Evolutionary conservation across 2,797 vertebrate genomes (phyloP).

Genomic region (Lacerta viridis): DNA sequence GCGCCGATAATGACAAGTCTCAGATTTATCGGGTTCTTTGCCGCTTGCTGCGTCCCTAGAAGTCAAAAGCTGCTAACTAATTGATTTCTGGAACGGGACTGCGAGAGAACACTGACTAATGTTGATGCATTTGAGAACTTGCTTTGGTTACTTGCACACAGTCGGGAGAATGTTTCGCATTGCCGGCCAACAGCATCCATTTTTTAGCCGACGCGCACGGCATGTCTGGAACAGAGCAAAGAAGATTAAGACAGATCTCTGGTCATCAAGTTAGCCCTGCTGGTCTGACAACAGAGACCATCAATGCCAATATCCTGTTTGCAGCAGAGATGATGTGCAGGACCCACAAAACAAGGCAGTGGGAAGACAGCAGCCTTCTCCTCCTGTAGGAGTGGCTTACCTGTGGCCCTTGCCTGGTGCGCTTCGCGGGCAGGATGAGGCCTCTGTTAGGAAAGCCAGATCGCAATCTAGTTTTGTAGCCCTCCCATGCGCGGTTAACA

Average conservation of each 20-base stretch:
- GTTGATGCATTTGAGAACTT: neutral
- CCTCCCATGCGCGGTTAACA: no score
- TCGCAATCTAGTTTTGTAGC: no score
- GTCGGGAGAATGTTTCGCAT: neutral
- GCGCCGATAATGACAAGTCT: neutral
- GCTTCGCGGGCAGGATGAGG: no score
- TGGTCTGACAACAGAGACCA: neutral
- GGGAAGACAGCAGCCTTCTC: no score
- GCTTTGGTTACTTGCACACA: slow-evolving; percentile 8
- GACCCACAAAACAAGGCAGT: no score
- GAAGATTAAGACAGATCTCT: neutral
- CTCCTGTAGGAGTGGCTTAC: no score
- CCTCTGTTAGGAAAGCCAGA: no score
- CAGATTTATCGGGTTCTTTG: neutral
- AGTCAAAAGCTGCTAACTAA: neutral
- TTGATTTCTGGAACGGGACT: neutral
- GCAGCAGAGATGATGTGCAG: no score
- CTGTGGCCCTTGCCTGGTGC: no score
- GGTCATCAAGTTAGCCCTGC: neutral
- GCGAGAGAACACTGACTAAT: neutral
- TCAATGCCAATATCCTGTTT: neutral
- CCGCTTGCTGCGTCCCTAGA: neutral
- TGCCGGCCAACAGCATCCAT: neutral
- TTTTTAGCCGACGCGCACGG: neutral
- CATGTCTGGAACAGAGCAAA: neutral